Percentiles rank a stretch among this genome's conserved stretches.
Conservation (phyloP, 2,888 invertebrate species). For the Dusona sp. region DNA sequence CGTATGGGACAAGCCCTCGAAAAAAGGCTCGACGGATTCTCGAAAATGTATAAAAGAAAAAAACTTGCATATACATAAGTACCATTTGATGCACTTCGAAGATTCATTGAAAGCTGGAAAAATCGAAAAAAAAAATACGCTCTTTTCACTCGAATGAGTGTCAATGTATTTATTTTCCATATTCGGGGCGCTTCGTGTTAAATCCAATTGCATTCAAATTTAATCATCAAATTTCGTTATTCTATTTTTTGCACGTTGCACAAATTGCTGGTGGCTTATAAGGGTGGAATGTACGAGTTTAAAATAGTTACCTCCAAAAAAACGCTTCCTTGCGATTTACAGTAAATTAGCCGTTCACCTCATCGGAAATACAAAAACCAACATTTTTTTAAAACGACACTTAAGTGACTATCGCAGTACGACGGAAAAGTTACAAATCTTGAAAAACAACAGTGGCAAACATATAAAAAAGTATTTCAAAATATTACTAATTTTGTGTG, state of each 20-base stretch:
- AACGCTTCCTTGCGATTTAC: too few species aligned
- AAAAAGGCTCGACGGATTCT: slow-evolving; percentile 21
- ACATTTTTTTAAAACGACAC: too few species aligned
- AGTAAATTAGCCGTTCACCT: too few species aligned
- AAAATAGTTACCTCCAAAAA: neutral
- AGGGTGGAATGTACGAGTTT: neutral
- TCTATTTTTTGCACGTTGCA: neutral
- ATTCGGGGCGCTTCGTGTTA: neutral
- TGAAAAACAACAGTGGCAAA: too few species aligned
- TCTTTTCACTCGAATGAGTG: neutral
- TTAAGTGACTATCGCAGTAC: too few species aligned
- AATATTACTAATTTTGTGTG: too few species aligned
- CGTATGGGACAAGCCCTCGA: slow-evolving; percentile 49
- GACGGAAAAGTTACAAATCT: too few species aligned
- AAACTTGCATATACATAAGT: neutral
- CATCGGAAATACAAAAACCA: too few species aligned
- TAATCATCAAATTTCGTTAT: neutral
- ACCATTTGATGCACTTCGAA: neutral
- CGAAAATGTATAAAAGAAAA: neutral
- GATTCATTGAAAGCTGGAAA: neutral
- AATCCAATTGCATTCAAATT: neutral
- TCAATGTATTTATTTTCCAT: neutral
- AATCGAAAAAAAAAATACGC: neutral
- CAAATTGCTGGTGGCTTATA: neutral
- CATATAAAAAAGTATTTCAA: too few species aligned